Evolutionary conservation across 2,113 vertebrate species (phyloP), one percentile per base, ranked within the genome.

Genomic region (Colistium nudipinnis): DNA sequence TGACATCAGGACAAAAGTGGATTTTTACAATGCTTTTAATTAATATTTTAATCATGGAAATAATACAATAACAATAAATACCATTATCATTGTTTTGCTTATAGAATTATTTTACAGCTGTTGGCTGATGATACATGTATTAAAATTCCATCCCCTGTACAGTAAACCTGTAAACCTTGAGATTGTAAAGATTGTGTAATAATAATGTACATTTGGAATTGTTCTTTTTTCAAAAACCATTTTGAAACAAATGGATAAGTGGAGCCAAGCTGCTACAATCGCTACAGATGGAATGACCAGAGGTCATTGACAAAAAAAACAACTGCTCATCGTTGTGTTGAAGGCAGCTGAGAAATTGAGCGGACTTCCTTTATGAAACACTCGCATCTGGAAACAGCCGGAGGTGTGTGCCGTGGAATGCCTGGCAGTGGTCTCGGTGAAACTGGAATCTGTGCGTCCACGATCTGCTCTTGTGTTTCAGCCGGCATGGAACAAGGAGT

Each of bases 191-290:
- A 45, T 47, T 48, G 47, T 62, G 31, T 61, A 33, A 61, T 61
- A 33, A 61, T 7, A 11, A n/a, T 36, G 41, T 17, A 22, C 55
- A 49, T 49, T 16, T 36, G 51, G 27, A 55, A 33, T 47, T 38
- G 54, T 48, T 74, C 8, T 56, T 11, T 61, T 44, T 27, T 22
- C 2, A 25, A 57, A 56, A 47, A 70, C 62, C 79, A 73, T 85
- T 86, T 72, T 76, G 55, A 72, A 85, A 83, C 80, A 85, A 83
- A 82, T 83, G 82, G 74, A 79, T 62, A 61, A 62, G 19, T 8
- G 19, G 47, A 62, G 72, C 35, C 35, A 45, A 65, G 52, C 59
- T 67, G 60, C 74, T 74, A 62, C 38, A 54, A 73, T 75, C 69
- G 74, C 55, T 56, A 60, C 47, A n/a, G 4, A 57, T 25, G 7